These are phyloP conservation scores for Parnassius orleans DNA, from an alignment of 2,888 invertebrate genomes.

Conservation along the genomic window DNA sequence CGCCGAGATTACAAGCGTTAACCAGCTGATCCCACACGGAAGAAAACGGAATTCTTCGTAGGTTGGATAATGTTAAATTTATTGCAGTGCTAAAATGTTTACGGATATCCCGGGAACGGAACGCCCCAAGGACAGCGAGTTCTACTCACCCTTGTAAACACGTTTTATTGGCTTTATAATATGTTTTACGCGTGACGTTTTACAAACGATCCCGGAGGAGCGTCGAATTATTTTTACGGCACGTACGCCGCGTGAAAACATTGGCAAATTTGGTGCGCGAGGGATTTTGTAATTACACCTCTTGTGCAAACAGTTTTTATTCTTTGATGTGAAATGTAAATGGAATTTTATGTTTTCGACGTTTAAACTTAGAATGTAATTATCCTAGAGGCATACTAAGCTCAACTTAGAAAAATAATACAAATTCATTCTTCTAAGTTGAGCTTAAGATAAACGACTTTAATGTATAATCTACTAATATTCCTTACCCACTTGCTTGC, in stretches of 20 bases:
- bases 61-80: conserved; percentile 79
- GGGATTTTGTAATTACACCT: conserved; percentile 75
- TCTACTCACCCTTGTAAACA: conserved; percentile 80
- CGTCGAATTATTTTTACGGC: conserved; percentile 79
- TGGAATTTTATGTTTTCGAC: conserved; percentile 44
- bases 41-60: conserved; percentile 77
- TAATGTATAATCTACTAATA: no score
- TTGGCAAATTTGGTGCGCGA: conserved; percentile 67
- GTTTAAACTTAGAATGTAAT: conserved; percentile 40
- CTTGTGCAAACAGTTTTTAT: conserved; percentile 66
- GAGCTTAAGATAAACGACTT: no score
- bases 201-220: conserved; percentile 79
- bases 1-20: conserved; percentile 75
- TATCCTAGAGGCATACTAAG: conserved; percentile 10
- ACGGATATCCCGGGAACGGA: conserved; percentile 73
- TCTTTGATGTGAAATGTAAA: conserved; percentile 52
- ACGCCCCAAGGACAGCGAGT: conserved; percentile 60
- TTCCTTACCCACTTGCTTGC: no score
- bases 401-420: no score
- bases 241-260: conserved; percentile 71
- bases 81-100: conserved; percentile 80
- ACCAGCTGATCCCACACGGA: conserved; percentile 76
- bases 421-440: no score
- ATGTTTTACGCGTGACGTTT: conserved; percentile 82
- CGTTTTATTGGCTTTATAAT: conserved; percentile 82